Conservation (phyloP, 2,888 invertebrate species). For the Dicycla oo region DNA sequence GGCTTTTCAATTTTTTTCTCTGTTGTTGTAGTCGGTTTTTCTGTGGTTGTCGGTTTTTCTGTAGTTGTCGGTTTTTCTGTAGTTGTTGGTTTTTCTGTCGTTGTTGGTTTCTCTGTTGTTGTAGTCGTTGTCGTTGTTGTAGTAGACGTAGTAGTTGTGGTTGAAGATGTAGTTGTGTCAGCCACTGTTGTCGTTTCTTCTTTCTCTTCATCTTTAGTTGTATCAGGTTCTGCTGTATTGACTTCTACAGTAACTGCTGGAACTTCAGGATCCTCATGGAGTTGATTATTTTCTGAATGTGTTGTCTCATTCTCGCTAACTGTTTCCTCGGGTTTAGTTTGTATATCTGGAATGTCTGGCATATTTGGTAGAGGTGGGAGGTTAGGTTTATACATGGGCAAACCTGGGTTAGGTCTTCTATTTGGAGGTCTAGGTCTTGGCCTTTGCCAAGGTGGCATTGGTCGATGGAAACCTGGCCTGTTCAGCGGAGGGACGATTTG, state of each 20-base stretch:
- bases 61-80: conserved; percentile 67
- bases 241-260: conserved; percentile 69
- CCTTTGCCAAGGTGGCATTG: conserved; percentile 92
- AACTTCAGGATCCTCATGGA: conserved; percentile 75
- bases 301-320: conserved; percentile 82
- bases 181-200: conserved; percentile 73
- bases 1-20: conserved; percentile 71
- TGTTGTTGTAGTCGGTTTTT: conserved; percentile 66
- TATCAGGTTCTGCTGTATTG: conserved; percentile 70
- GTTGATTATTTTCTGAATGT: conserved; percentile 82
- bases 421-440: conserved; percentile 90
- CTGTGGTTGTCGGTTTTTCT: conserved; percentile 65
- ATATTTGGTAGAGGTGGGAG: conserved; percentile 86
- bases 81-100: conserved; percentile 68
- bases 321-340: conserved; percentile 72
- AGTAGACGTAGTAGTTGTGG: conserved; percentile 69
- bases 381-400: conserved; percentile 92
- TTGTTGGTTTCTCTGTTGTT: conserved; percentile 66
- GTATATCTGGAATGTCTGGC: conserved; percentile 78
- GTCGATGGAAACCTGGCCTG: conserved; percentile 91
- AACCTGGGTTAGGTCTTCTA: conserved; percentile 88
- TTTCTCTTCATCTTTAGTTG: conserved; percentile 73
- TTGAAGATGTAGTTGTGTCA: conserved; percentile 71
- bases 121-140: conserved; percentile 68
- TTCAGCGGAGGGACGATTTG: conserved; percentile 92